phyloP scores from a whole-genome alignment of 2,797 vertebrate species.

The Onychomys arenicola region DNA sequence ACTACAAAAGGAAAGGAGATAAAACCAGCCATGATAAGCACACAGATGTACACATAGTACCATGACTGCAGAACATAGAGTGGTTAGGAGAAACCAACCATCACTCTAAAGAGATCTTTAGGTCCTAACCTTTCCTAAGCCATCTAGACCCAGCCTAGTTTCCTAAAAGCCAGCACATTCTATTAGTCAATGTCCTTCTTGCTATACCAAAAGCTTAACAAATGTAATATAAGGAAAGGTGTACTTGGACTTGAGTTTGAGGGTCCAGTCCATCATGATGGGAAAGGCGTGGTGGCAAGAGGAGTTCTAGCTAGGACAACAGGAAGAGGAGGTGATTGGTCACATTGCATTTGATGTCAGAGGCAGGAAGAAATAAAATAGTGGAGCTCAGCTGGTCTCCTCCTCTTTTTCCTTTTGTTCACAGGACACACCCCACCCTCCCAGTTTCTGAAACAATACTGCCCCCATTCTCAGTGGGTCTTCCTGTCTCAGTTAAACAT shows the following conservation, averaged over 20 bases:
- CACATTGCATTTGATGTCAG: neutral
- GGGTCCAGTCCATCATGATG: neutral
- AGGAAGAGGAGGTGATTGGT: neutral
- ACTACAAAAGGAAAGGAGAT: neutral
- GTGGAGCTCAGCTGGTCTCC: neutral
- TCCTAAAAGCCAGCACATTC: neutral
- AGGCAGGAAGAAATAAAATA: neutral
- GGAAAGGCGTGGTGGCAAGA: neutral
- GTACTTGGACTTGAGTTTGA: neutral
- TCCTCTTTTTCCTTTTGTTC: neutral
- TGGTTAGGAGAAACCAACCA: slow-evolving; percentile 23
- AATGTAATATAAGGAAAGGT: neutral
- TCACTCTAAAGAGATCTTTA: neutral
- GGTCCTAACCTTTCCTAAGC: neutral
- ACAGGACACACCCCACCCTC: neutral
- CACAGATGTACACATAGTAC: neutral
- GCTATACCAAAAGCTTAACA: neutral
- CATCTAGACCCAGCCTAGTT: neutral
- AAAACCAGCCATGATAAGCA: neutral
- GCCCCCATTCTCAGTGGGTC: neutral
- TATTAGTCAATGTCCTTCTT: neutral
- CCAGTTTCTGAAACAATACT: neutral
- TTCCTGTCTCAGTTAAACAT: neutral
- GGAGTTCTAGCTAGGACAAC: neutral
- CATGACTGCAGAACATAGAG: neutral